A percentile compares a stretch with the other conserved stretches of the same genome.
phyloP scores from a whole-genome alignment of 2,113 vertebrate genomes.

The Limnothrissa miodon region DNA sequence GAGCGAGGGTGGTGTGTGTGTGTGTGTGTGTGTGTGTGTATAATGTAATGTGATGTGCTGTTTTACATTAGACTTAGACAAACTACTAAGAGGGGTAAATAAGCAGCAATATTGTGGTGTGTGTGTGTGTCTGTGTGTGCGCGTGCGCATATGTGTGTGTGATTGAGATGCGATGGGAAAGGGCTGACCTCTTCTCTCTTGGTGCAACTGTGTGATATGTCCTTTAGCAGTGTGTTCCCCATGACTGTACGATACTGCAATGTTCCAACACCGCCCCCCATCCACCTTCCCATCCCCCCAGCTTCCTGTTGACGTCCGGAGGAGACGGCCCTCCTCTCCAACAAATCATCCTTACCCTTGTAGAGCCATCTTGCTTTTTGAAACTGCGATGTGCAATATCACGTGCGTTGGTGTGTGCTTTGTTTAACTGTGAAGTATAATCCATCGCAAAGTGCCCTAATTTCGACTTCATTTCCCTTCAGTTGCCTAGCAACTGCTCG shows the following conservation, averaged over 20 bases:
- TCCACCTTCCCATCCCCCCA: constrained; percentile 46
- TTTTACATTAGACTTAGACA: neutral
- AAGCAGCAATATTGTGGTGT: neutral
- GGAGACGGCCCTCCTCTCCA: constrained; percentile 23
- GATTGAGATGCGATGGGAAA: constrained; percentile 52
- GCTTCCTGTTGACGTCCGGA: constrained; percentile 60
- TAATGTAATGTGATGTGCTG: neutral
- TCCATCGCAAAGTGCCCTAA: constrained; percentile 55
- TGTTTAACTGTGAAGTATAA: constrained; percentile 46
- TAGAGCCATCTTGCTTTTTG: neutral
- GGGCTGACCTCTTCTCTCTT: constrained; percentile 51
- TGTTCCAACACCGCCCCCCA: constrained; percentile 15
- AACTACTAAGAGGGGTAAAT: neutral
- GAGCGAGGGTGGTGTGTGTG: constrained; percentile 34
- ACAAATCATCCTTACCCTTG: constrained; percentile 37
- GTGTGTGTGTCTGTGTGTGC: constrained; percentile 5
- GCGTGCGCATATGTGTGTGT: constrained; percentile 15
- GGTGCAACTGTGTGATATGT: neutral
- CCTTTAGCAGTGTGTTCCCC: neutral
- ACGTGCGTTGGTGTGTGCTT: constrained; percentile 41
- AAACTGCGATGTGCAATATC: constrained; percentile 24
- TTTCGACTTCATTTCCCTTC: constrained; percentile 65
- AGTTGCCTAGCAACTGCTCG: constrained; percentile 71
- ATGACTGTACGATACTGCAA: neutral
- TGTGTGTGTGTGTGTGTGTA: constrained; percentile 22